Percentiles rank a stretch among this genome's conserved stretches.
Evolutionary conservation across 2,113 vertebrate genomes (phyloP).

Genomic region (Tursiops truncatus): DNA sequence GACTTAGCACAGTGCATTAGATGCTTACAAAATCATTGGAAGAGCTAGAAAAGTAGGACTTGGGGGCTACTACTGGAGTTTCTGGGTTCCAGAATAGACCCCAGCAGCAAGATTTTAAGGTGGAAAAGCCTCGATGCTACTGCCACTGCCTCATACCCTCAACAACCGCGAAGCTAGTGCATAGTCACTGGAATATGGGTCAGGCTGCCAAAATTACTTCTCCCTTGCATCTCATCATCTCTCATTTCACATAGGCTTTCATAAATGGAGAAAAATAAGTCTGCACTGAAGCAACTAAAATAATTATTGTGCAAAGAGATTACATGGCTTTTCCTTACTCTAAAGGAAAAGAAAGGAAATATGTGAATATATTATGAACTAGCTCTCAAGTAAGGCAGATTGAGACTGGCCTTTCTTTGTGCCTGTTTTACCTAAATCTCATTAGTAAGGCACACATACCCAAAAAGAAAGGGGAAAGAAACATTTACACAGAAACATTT

Average conservation of each 20-base stretch:
- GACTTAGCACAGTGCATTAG: not conserved
- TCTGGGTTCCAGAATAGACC: not conserved
- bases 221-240: not conserved
- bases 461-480: not conserved
- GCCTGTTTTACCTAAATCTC: not conserved
- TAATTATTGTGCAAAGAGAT: not conserved
- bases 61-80: no score
- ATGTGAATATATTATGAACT: not conserved
- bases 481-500: not conserved
- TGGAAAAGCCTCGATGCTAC: not conserved
- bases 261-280: not conserved
- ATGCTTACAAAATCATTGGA: not conserved
- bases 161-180: not conserved
- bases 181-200: not conserved
- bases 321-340: not conserved
- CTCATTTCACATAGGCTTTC: not conserved
- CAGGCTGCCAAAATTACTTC: not conserved
- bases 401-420: not conserved
- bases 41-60: no score
- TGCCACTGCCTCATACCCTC: not conserved
- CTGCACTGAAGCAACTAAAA: not conserved
- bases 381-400: not conserved
- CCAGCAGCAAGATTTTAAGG: not conserved
- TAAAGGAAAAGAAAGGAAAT: not conserved
- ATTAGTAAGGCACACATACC: not conserved